Evolutionary conservation across 2,113 vertebrate genomes (phyloP).

Genomic region (Sphyrna mokarran): DNA sequence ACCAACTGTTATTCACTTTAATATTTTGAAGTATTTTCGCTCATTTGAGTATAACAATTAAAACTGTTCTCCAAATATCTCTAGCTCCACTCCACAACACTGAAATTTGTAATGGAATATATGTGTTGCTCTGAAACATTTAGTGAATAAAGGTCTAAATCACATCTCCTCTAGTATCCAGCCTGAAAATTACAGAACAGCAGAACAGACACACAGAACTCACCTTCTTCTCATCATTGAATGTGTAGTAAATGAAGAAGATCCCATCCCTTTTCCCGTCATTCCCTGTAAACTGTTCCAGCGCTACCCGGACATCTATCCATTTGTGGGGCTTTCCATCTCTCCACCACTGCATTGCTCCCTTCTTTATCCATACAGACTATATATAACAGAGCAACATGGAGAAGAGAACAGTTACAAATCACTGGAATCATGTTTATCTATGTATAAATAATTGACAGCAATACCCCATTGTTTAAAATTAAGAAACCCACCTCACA

Average conservation of each 20-base stretch:
- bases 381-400: conserved; percentile 44
- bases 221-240: conserved; percentile 90
- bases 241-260: conserved; percentile 88
- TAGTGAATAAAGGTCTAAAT: neutral
- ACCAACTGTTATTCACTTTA: neutral
- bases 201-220: neutral
- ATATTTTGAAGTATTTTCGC: neutral
- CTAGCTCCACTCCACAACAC: neutral
- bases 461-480: neutral
- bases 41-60: neutral
- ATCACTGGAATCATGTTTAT: neutral
- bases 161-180: neutral
- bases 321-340: conserved; percentile 92
- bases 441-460: neutral
- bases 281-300: conserved; percentile 85
- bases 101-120: neutral
- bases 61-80: neutral
- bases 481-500: neutral
- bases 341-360: conserved; percentile 89
- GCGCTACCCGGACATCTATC: conserved; percentile 82
- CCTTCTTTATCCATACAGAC: conserved; percentile 96
- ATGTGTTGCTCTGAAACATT: neutral
- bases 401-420: conserved; percentile 1
- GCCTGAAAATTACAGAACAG: neutral
- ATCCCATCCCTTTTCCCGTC: conserved; percentile 86